Conservation (phyloP, 2,113 vertebrate species). For the Dunckerocampus dactyliophorus region DNA sequence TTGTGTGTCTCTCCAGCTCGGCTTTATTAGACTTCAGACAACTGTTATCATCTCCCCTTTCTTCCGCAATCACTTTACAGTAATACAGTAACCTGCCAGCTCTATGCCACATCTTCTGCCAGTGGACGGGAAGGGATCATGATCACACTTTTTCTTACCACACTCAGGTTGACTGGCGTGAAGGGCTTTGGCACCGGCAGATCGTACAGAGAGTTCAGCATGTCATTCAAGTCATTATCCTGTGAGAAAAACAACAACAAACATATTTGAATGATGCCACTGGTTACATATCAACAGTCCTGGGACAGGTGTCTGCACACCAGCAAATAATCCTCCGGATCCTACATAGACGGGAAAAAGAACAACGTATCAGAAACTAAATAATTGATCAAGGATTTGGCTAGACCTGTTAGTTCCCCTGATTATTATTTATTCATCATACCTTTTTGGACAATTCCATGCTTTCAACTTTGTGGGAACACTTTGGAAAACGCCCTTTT, state of each 20-base stretch:
- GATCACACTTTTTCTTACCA: conserved; percentile 79
- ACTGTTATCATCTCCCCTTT: conserved; percentile 10
- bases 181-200: conserved; percentile 90
- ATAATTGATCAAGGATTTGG: too few relatives aligned
- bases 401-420: too few relatives aligned
- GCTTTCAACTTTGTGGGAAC: too few relatives aligned
- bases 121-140: conserved; percentile 14
- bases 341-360: neutral
- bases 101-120: neutral
- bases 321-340: conserved; percentile 49
- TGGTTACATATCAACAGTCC: conserved; percentile 30
- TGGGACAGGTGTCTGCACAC: conserved; percentile 35
- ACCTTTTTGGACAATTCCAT: too few relatives aligned
- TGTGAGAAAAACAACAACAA: conserved; percentile 49
- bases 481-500: too few relatives aligned
- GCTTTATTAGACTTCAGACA: conserved; percentile 27
- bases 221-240: conserved; percentile 92
- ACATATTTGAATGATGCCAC: conserved; percentile 38
- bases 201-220: conserved; percentile 85
- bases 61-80: conserved; percentile 19
- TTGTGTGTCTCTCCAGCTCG: conserved; percentile 7
- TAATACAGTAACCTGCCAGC: conserved; percentile 26
- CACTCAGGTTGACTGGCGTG: conserved; percentile 86
- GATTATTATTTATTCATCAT: too few relatives aligned
- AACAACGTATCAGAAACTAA: too few relatives aligned